Percentiles rank a stretch among this genome's conserved stretches.
Evolutionary conservation across 1,140 invertebrate genomes (phyloP).

Genomic region (Nasonia longicornis): DNA sequence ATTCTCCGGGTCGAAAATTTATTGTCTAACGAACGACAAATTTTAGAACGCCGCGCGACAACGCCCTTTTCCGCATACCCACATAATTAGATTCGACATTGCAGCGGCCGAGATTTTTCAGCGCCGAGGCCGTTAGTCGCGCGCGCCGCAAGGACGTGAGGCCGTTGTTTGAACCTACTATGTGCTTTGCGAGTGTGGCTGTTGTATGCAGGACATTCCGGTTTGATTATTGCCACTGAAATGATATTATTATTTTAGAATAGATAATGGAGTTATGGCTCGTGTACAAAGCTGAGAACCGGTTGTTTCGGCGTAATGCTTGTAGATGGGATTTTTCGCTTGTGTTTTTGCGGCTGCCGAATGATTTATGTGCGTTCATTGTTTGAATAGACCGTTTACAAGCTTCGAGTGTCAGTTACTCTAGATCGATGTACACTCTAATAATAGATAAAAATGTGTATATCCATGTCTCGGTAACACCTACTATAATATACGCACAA

Average conservation of each 20-base stretch:
- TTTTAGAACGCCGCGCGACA: slow-evolving; percentile 21
- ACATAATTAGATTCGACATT: slow-evolving; percentile 41
- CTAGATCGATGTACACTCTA: not conserved
- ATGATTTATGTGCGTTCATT: not conserved
- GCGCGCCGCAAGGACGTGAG: slow-evolving; percentile 10
- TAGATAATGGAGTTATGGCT: not conserved
- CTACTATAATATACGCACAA: no score
- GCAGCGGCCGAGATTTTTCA: slow-evolving; percentile 9
- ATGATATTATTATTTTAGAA: slow-evolving; percentile 5
- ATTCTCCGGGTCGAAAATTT: slow-evolving; percentile 20
- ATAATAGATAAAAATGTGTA: not conserved
- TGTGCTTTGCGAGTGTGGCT: no score
- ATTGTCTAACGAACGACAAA: slow-evolving; percentile 21
- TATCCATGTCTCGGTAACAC: no score
- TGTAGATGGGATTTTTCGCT: not conserved
- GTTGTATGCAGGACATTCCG: not conserved
- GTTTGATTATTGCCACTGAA: not conserved
- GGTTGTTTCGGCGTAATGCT: not conserved
- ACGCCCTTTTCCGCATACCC: slow-evolving; percentile 44
- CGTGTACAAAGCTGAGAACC: not conserved
- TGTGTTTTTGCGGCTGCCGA: not conserved
- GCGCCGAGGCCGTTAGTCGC: not conserved
- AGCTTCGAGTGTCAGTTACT: not conserved
- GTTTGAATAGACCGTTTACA: not conserved
- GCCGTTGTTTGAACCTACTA: slow-evolving; percentile 1